Percentiles rank a stretch among this genome's conserved stretches.
phyloP scores from a whole-genome alignment of 2,797 vertebrate genomes.

The Micromesistius poutassou region DNA sequence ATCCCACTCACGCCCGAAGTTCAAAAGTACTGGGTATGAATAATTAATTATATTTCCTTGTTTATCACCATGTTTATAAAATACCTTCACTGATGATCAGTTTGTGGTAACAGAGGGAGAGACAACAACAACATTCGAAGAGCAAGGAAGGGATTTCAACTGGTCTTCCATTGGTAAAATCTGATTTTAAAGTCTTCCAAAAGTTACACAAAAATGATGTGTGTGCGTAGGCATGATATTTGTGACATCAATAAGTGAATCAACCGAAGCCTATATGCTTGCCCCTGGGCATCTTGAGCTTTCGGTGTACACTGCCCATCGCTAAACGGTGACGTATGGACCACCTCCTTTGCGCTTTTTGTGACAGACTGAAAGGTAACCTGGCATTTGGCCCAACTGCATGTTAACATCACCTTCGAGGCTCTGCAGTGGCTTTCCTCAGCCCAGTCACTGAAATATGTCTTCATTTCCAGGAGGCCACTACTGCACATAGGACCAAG shows the following conservation, averaged over 20 bases:
- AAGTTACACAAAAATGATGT: neutral
- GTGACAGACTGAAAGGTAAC: conserved; percentile 52
- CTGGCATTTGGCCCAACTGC: conserved; percentile 62
- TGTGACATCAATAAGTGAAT: neutral
- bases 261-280: neutral
- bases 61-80: neutral
- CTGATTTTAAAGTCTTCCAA: neutral
- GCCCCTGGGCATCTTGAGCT: no score
- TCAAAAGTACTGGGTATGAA: neutral
- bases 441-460: conserved; percentile 35
- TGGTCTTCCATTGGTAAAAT: neutral
- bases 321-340: conserved; percentile 20
- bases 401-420: conserved; percentile 74
- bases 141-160: neutral
- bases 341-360: conserved; percentile 47
- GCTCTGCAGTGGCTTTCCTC: conserved; percentile 60
- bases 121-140: neutral
- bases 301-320: neutral
- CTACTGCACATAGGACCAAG: conserved; percentile 39
- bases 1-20: neutral
- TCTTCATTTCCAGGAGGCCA: conserved; percentile 55
- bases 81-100: neutral
- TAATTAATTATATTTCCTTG: neutral
- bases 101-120: neutral
- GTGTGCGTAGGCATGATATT: neutral